These are phyloP conservation scores for Thaumatotibia leucotreta DNA, from an alignment of 1,140 invertebrate species.

Conservation along the genomic window DNA sequence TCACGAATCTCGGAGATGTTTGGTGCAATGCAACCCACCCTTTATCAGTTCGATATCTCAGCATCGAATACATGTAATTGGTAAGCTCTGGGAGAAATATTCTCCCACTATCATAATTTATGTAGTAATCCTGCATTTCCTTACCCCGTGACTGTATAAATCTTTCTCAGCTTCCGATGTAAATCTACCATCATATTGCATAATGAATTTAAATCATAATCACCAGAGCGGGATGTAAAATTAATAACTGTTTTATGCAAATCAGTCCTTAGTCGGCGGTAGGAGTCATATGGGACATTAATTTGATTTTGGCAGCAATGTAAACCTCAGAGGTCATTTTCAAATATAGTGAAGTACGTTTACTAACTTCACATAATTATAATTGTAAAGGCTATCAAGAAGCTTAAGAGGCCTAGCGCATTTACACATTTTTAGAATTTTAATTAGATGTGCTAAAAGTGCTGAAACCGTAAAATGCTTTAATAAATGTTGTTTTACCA, in stretches of 20 bases:
- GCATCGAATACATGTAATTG: too few relatives aligned
- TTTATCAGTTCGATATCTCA: too few relatives aligned
- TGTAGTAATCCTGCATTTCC: background rate
- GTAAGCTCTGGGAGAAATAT: background rate
- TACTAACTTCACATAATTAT: background rate
- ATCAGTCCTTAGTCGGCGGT: background rate
- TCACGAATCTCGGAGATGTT: too few relatives aligned
- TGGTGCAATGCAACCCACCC: too few relatives aligned
- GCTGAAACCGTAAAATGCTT: too few relatives aligned
- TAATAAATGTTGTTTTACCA: too few relatives aligned
- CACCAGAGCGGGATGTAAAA: background rate
- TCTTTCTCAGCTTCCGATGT: background rate
- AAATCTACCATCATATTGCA: constrained; percentile 13
- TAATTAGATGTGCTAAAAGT: too few relatives aligned
- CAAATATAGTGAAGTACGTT: background rate
- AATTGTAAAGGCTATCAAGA: too few relatives aligned
- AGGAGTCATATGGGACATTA: background rate
- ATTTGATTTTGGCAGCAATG: background rate
- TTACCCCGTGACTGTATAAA: background rate
- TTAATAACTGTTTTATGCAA: constrained; percentile 12
- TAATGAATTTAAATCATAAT: constrained; percentile 12
- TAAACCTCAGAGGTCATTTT: background rate
- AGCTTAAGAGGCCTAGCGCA: too few relatives aligned
- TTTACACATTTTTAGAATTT: too few relatives aligned
- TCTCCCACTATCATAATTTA: background rate